Evolutionary conservation across 2,797 vertebrate species (phyloP).

Genomic region (Euphonia xanthogaster): DNA sequence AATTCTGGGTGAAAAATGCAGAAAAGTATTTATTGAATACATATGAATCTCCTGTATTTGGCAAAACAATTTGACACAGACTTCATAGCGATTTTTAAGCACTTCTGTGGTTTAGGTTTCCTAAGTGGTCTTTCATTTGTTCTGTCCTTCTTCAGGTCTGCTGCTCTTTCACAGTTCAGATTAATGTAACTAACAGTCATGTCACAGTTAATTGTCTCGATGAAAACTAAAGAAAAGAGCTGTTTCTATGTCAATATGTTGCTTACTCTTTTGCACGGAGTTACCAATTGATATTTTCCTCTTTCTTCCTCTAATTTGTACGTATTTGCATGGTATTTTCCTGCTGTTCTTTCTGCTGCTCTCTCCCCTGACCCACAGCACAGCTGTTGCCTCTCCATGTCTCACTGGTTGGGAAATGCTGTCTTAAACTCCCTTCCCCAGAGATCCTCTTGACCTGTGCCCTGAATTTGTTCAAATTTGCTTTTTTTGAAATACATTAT

Average conservation of each 20-base stretch:
- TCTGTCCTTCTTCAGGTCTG: neutral
- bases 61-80: neutral
- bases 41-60: neutral
- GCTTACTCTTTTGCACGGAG: neutral
- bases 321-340: constrained; percentile 32
- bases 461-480: constrained; percentile 61
- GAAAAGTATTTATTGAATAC: neutral
- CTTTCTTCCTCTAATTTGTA: neutral
- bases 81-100: neutral
- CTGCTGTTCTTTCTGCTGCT: constrained; percentile 12
- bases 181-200: neutral
- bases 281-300: neutral
- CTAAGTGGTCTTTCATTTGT: neutral
- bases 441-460: constrained; percentile 67
- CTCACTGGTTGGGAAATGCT: constrained; percentile 65
- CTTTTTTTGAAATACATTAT: constrained; percentile 51
- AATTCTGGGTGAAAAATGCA: neutral
- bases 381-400: constrained; percentile 64
- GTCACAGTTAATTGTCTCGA: neutral
- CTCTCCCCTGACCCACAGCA: constrained; percentile 49
- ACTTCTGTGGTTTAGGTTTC: neutral
- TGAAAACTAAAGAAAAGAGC: neutral
- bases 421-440: constrained; percentile 60
- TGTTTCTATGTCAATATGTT: neutral
- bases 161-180: neutral